A percentile compares a stretch with the other conserved stretches of the same genome.
phyloP scores from a whole-genome alignment of 1,140 invertebrate genomes.

The Tenebrio molitor region DNA sequence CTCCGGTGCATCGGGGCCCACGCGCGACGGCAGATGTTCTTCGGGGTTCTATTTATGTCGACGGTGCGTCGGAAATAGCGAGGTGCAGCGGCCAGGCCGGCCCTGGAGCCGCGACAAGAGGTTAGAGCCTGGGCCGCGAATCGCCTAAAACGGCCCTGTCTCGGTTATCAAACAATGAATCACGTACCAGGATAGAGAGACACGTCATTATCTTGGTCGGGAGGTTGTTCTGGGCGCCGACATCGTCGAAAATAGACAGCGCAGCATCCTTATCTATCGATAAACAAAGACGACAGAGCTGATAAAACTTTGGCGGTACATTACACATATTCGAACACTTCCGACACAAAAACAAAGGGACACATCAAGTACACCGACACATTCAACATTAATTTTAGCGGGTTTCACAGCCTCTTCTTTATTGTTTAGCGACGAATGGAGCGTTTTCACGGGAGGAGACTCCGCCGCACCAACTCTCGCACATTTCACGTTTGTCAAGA shows the following conservation, averaged over 20 bases:
- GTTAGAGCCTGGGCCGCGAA: neutral
- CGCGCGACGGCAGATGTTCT: slow-evolving; percentile 49
- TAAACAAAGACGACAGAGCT: slow-evolving; percentile 76
- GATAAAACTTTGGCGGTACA: slow-evolving; percentile 77
- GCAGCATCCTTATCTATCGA: slow-evolving; percentile 59
- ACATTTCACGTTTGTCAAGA: slow-evolving; percentile 54
- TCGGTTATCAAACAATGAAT: slow-evolving; percentile 51
- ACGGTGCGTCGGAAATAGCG: neutral
- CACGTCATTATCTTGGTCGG: slow-evolving; percentile 67
- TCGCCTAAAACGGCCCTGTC: slow-evolving; percentile 12
- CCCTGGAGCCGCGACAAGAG: neutral
- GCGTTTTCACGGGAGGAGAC: slow-evolving; percentile 8
- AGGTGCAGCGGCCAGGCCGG: neutral
- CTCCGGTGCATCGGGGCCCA: slow-evolving; percentile 43
- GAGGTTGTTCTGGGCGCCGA: slow-evolving; percentile 61
- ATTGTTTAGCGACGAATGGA: slow-evolving; percentile 52
- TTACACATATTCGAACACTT: slow-evolving; percentile 73
- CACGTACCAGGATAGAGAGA: slow-evolving; percentile 68
- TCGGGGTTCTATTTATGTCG: too few species aligned
- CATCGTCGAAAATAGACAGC: slow-evolving; percentile 62
- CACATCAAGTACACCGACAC: slow-evolving; percentile 52
- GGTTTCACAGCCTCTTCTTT: slow-evolving; percentile 58
- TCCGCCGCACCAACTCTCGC: slow-evolving; percentile 43
- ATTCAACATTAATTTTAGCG: slow-evolving; percentile 56
- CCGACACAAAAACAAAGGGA: slow-evolving; percentile 61